Evolutionary conservation across 2,797 vertebrate species (phyloP), one percentile per base, ranked within the genome.

Genomic region (Clarias platycephalus): DNA sequence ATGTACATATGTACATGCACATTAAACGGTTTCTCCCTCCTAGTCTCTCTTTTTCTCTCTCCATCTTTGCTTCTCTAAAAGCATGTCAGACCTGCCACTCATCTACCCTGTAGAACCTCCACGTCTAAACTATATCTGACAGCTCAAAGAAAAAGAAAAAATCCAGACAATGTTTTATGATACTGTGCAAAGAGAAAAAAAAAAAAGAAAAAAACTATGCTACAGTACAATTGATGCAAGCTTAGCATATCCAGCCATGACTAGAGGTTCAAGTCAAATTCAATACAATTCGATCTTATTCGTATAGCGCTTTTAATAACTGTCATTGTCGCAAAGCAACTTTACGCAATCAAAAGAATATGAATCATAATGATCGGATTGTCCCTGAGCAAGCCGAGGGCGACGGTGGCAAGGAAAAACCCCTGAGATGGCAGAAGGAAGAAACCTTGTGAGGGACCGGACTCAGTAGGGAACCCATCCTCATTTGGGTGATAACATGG

Each of bases 11-110:
- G 49, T 53, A 53, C 49, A 53, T 53, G 49, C 13, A 53, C 79
- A 85, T 91, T 92, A 91, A 91, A 90, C 79, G 88, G 5, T 78
- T 62, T 40, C 82, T 88, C 89, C 84, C 87, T 44, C 20, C 49
- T 37, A 13, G n/a, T 77, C 60, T 28, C 68, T 63, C 49, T 26
- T 88, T 84, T 79, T 88, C 79, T 88, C 84, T 87, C 88, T 89
- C 89, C 88, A 13, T 10, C 37, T 60, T 44, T 4, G 58, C 58
- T 49, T 64, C 24, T 63, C 3, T n/a, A 15, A 18, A 63, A 63
- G 40, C 31, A 8, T 10, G 34, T 40, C 76, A n/a, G 24, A 63
- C 58, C 22, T 22, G 76, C 24, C 60, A 64, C 24, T 79, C 60
- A 49, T 77, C 28, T 22, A 24, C 55, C 6, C 74, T 9, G 26